phyloP scores from a whole-genome alignment of 2,888 invertebrate genomes.

The Spialia ferax region DNA sequence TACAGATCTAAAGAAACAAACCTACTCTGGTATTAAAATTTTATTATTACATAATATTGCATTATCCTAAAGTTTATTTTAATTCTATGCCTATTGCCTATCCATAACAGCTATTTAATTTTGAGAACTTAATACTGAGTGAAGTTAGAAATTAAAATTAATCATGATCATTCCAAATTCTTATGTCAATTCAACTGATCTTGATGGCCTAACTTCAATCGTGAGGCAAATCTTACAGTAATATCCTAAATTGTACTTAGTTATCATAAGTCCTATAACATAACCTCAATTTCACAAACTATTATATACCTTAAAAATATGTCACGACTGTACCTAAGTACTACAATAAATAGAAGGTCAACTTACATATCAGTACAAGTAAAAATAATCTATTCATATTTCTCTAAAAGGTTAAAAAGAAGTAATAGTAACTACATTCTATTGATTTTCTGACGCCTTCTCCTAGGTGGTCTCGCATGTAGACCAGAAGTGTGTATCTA shows the following conservation, averaged over 20 bases:
- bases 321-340: constrained; percentile 83
- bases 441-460: constrained; percentile 81
- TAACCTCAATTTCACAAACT: constrained; percentile 70
- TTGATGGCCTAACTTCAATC: constrained; percentile 73
- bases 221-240: constrained; percentile 67
- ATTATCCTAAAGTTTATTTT: constrained; percentile 70
- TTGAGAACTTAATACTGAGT: constrained; percentile 85
- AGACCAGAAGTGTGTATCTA: constrained; percentile 83
- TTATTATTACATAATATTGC: constrained; percentile 74
- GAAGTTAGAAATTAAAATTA: constrained; percentile 68
- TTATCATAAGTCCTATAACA: constrained; percentile 64
- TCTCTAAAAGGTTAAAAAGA: constrained; percentile 69
- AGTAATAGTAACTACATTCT: constrained; percentile 74
- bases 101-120: constrained; percentile 72
- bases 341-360: constrained; percentile 85
- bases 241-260: constrained; percentile 83
- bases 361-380: constrained; percentile 83
- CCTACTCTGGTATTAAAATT: constrained; percentile 80
- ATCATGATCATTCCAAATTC: constrained; percentile 63
- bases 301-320: constrained; percentile 77
- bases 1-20: constrained; percentile 80
- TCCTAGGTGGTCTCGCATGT: constrained; percentile 82
- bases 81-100: constrained; percentile 75
- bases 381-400: constrained; percentile 69
- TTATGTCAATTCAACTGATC: constrained; percentile 68